A percentile compares a stretch with the other conserved stretches of the same genome.
Conservation (phyloP, 2,113 vertebrate genomes). For the Leucopternis melanops region DNA sequence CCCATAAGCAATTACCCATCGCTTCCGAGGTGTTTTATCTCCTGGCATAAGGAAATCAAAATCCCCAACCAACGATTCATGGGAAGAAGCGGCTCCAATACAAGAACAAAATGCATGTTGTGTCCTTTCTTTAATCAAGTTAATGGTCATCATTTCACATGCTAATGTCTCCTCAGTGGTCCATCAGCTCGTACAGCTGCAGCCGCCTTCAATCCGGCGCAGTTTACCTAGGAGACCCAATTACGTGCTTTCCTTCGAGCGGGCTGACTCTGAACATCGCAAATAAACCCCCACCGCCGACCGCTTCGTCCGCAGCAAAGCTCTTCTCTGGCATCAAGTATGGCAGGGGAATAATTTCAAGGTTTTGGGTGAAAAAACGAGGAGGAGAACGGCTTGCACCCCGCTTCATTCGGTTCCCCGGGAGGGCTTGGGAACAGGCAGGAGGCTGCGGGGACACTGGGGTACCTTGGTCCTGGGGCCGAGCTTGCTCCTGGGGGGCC, state of each 20-base stretch:
- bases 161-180: conserved; percentile 41
- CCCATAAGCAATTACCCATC: not conserved
- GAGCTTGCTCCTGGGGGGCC: accelerated
- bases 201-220: not conserved
- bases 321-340: not conserved
- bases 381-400: not conserved
- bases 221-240: conserved; percentile 35
- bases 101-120: not conserved
- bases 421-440: not conserved
- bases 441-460: not conserved
- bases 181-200: conserved; percentile 6
- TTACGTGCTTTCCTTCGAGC: not conserved
- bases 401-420: not conserved
- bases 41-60: conserved; percentile 12
- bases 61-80: not conserved
- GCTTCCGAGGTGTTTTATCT: conserved; percentile 4
- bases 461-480: too few relatives aligned
- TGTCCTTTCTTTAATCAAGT: conserved; percentile 59
- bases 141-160: conserved; percentile 47
- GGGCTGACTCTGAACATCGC: not conserved
- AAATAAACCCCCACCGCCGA: not conserved
- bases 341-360: not conserved
- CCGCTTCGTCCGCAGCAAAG: accelerated
- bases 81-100: not conserved
- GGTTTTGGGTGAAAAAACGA: not conserved